Conservation (phyloP, 23 tunicate genomes). For the Oikopleura dioica region DNA sequence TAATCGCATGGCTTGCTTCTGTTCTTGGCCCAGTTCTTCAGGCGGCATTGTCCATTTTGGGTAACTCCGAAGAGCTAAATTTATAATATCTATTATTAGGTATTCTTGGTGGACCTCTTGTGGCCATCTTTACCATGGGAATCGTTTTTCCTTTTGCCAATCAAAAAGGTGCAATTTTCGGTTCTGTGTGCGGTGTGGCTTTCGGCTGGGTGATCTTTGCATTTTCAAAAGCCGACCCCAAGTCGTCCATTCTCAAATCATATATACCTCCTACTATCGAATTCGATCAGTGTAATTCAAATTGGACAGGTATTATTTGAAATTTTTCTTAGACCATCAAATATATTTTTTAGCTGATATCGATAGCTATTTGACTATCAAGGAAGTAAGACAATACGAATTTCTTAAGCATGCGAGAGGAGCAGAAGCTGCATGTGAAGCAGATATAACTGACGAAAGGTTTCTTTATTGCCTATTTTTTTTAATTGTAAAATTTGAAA, state of each 20-base stretch:
- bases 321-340: no score
- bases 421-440: neutral
- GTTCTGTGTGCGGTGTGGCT: neutral
- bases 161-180: neutral
- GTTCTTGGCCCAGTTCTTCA: conserved; percentile 23
- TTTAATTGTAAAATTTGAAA: neutral
- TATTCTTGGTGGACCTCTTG: conserved; percentile 24
- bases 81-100: conserved; percentile 6
- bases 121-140: conserved; percentile 28
- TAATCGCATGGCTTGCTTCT: conserved; percentile 24
- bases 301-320: no score
- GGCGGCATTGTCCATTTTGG: conserved; percentile 28
- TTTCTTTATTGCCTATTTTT: neutral
- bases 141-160: conserved; percentile 29
- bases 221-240: neutral
- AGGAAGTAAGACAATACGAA: no score
- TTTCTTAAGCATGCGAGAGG: no score
- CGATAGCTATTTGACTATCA: no score
- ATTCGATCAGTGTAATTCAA: neutral
- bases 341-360: no score
- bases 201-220: conserved; percentile 11
- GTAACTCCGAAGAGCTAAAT: neutral
- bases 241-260: neutral
- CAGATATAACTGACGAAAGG: neutral
- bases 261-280: neutral